A percentile compares a stretch with the other conserved stretches of the same genome.
Conservation (phyloP, 2,888 invertebrate genomes). For the Cataglyphis altisquamis region DNA sequence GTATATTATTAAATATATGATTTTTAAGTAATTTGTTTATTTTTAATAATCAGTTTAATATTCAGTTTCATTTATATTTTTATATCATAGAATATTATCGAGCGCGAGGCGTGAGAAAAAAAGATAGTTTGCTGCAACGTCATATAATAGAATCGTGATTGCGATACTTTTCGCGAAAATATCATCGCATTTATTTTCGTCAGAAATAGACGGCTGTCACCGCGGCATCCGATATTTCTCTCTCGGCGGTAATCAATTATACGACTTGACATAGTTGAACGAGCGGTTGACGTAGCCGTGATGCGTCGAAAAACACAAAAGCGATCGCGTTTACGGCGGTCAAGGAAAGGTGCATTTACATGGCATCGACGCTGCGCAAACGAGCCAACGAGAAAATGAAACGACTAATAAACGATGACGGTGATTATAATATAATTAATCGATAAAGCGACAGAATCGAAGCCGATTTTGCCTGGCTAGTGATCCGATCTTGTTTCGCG, state of each 20-base stretch:
- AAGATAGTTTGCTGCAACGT: neutral
- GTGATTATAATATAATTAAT: constrained; percentile 68
- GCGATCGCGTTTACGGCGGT: constrained; percentile 36
- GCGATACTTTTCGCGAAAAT: constrained; percentile 47
- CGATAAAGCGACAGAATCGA: constrained; percentile 38
- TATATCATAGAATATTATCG: neutral
- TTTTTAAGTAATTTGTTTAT: neutral
- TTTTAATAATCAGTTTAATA: neutral
- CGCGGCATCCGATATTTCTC: constrained; percentile 46
- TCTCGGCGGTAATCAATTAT: constrained; percentile 50
- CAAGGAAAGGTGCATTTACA: constrained; percentile 46
- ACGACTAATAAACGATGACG: constrained; percentile 48
- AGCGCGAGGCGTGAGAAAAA: neutral
- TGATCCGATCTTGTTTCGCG: constrained; percentile 54
- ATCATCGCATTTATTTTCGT: constrained; percentile 51
- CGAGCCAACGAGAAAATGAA: neutral
- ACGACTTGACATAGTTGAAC: constrained; percentile 49
- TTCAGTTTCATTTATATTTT: neutral
- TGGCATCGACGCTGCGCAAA: constrained; percentile 28
- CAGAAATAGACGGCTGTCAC: constrained; percentile 49
- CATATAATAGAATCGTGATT: constrained; percentile 35
- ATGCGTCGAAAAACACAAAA: constrained; percentile 52
- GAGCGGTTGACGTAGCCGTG: constrained; percentile 48
- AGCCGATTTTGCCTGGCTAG: constrained; percentile 51
- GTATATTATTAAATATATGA: neutral